Percentiles rank a stretch among this genome's conserved stretches.
phyloP scores from a whole-genome alignment of 2,113 vertebrate species.

The Fulmarus glacialis region DNA sequence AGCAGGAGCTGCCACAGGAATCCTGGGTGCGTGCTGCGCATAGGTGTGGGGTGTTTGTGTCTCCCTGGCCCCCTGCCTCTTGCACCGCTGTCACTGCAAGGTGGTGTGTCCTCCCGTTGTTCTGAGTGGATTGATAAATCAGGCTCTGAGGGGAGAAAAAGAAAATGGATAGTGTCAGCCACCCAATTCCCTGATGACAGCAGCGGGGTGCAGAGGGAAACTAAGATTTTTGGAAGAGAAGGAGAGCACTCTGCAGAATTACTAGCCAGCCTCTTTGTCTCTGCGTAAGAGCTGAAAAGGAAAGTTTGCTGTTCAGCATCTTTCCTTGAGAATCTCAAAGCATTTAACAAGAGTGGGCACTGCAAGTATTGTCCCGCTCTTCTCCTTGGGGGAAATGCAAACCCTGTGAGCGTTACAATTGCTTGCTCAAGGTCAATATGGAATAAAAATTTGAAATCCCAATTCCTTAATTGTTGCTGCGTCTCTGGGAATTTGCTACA shows the following conservation, averaged over 20 bases:
- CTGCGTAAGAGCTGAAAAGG: fast-evolving
- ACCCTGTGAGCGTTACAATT: neutral
- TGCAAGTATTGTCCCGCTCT: neutral
- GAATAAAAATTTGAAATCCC: constrained; percentile 23
- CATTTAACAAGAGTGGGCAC: neutral
- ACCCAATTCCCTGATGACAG: neutral
- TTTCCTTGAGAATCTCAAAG: neutral
- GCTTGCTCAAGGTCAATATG: constrained; percentile 12
- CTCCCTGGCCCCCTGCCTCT: neutral
- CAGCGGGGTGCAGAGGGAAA: neutral
- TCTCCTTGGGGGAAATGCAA: neutral
- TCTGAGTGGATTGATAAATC: neutral
- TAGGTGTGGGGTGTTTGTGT: too few relatives aligned
- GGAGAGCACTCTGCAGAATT: neutral
- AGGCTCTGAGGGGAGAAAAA: neutral
- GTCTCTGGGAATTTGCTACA: neutral
- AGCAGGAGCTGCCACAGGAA: neutral
- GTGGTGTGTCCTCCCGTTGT: neutral
- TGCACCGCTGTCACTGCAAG: neutral
- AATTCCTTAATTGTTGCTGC: neutral
- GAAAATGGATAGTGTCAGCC: neutral
- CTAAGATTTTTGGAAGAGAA: neutral
- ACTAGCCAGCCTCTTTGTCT: neutral
- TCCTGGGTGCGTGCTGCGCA: neutral
- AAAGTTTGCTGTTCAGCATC: neutral